phyloP scores from a whole-genome alignment of 2,888 invertebrate species.

The Pammene aurita region DNA sequence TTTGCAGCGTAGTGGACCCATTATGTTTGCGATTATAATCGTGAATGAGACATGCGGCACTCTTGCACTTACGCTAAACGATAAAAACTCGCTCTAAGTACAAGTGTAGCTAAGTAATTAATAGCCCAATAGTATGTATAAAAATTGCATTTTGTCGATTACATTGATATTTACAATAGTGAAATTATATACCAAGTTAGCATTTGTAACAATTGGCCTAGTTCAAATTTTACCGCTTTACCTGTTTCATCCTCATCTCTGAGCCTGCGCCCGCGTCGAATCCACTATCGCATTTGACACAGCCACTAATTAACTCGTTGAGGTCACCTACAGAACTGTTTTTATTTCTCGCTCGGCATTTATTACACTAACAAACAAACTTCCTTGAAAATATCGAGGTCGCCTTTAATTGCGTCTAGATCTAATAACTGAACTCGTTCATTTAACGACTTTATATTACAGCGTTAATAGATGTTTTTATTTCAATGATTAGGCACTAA shows the following conservation, averaged over 20 bases:
- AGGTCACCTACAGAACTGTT: slow-evolving; percentile 52
- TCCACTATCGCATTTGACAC: slow-evolving; percentile 56
- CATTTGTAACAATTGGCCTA: slow-evolving; percentile 44
- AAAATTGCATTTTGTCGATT: neutral
- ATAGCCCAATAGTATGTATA: neutral
- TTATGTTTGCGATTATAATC: neutral
- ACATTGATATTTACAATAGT: neutral
- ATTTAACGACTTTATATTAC: slow-evolving; percentile 28
- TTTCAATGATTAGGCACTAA: slow-evolving; percentile 3
- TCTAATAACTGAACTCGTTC: slow-evolving; percentile 38
- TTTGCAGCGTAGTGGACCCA: neutral
- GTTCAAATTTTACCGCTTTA: slow-evolving; percentile 48
- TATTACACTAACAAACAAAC: slow-evolving; percentile 40
- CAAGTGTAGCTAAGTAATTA: neutral
- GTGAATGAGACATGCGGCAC: neutral
- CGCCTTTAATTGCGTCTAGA: slow-evolving; percentile 45
- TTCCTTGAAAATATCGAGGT: slow-evolving; percentile 53
- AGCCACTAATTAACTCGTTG: slow-evolving; percentile 55
- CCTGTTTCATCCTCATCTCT: slow-evolving; percentile 49
- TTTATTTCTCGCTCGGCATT: slow-evolving; percentile 47
- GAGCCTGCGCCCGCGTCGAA: slow-evolving; percentile 52
- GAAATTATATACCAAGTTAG: slow-evolving; percentile 1
- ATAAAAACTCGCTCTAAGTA: neutral
- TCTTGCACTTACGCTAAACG: neutral
- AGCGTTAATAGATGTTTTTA: slow-evolving; percentile 24